Evolutionary conservation across 2,797 vertebrate genomes (phyloP).

Genomic region (Lepilemur ruficaudatus): DNA sequence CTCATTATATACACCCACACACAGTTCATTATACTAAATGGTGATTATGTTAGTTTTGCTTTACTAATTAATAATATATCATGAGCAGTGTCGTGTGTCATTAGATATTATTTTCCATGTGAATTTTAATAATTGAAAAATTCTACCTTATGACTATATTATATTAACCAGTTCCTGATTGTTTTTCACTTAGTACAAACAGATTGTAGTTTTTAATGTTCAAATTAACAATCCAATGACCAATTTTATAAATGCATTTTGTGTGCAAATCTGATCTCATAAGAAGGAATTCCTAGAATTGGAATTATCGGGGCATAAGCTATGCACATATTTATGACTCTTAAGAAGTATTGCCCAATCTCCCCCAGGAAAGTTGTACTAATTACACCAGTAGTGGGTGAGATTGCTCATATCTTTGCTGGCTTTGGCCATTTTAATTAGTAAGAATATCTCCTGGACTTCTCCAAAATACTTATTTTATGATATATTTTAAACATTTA

Average conservation of each 20-base stretch:
- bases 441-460: not conserved
- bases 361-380: not conserved
- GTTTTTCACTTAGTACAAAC: not conserved
- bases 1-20: not conserved
- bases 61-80: not conserved
- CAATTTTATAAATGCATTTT: not conserved
- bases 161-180: not conserved
- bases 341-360: not conserved
- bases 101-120: constrained; percentile 25
- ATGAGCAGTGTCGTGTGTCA: not conserved
- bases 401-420: not conserved
- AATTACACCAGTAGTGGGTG: not conserved
- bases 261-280: not conserved
- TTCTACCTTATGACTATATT: not conserved
- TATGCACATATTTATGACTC: not conserved
- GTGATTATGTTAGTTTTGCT: not conserved
- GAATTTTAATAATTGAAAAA: constrained; percentile 32
- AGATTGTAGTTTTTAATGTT: not conserved
- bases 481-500: not conserved
- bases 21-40: not conserved
- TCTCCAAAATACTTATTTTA: constrained; percentile 9
- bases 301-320: not conserved
- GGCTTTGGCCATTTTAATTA: not conserved
- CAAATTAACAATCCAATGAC: not conserved
- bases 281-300: not conserved